Evolutionary conservation across 2,797 vertebrate genomes (phyloP).

Genomic region (Ceyx erithaca): DNA sequence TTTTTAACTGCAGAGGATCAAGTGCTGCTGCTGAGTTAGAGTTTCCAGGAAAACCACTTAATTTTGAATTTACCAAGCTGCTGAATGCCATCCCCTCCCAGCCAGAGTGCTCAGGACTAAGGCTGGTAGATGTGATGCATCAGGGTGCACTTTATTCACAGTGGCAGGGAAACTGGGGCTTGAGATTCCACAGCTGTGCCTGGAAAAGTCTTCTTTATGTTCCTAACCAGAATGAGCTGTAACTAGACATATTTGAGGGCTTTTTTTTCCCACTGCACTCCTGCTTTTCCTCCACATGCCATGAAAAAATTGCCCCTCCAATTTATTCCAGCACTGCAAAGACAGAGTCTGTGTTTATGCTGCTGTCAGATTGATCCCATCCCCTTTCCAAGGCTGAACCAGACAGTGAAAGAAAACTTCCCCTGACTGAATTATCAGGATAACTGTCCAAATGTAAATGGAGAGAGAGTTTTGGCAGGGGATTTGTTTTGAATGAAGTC

Average conservation of each 20-base stretch:
- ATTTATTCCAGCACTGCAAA: background rate
- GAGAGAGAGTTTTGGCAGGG: constrained; percentile 33
- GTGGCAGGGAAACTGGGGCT: background rate
- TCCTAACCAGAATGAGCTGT: background rate
- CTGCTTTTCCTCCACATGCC: background rate
- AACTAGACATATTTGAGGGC: background rate
- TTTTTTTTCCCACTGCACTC: background rate
- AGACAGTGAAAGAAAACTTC: constrained; percentile 14
- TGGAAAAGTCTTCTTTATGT: background rate
- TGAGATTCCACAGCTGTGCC: background rate
- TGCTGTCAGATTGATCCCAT: background rate
- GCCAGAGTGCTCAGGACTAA: background rate
- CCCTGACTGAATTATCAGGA: constrained; percentile 7
- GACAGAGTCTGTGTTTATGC: background rate
- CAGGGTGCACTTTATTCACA: background rate
- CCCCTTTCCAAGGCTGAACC: constrained; percentile 26
- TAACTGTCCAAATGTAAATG: constrained; percentile 56
- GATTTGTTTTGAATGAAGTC: constrained; percentile 43
- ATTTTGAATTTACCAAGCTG: constrained; percentile 32
- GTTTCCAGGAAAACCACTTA: constrained; percentile 44
- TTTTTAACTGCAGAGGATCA: constrained; percentile 14
- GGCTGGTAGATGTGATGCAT: background rate
- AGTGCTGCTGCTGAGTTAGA: constrained; percentile 18
- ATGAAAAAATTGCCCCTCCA: background rate
- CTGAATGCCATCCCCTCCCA: constrained; percentile 9